These are phyloP conservation scores for Conus canariensis DNA, from an alignment of 2,888 invertebrate species.

Conservation along the genomic window DNA sequence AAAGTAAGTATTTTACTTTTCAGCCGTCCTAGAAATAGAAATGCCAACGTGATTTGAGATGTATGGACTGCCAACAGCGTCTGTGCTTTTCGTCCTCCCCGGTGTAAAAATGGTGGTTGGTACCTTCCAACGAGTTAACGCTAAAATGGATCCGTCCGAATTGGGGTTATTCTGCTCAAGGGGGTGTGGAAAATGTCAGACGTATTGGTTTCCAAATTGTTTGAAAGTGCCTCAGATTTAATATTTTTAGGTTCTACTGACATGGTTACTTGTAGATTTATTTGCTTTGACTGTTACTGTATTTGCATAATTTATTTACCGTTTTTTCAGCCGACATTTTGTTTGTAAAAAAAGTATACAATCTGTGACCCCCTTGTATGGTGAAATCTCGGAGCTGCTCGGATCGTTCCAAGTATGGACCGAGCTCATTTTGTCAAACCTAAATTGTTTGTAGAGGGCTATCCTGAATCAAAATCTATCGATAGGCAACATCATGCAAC, in stretches of 20 bases:
- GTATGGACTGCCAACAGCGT: neutral
- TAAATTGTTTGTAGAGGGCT: no score
- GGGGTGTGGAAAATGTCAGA: conserved; percentile 42
- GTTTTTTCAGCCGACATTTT: conserved; percentile 23
- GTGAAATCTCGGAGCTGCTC: conserved; percentile 11
- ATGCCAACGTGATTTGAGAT: neutral
- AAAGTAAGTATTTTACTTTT: conserved; percentile 10
- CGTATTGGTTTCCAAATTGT: neutral
- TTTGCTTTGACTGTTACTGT: neutral
- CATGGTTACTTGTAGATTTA: neutral
- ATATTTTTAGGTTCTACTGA: neutral
- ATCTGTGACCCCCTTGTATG: conserved; percentile 37
- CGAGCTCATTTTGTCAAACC: conserved; percentile 31
- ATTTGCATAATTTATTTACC: conserved; percentile 45
- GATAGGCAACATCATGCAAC: no score
- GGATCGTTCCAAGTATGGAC: conserved; percentile 40
- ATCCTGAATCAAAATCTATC: no score
- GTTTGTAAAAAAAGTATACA: neutral
- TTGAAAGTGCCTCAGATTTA: neutral
- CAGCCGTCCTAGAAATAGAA: neutral
- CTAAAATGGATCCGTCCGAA: conserved; percentile 65
- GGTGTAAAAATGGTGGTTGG: conserved; percentile 39
- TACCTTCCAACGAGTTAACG: conserved; percentile 48
- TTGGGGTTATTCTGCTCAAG: conserved; percentile 47
- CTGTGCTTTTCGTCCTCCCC: conserved; percentile 37